A percentile compares a stretch with the other conserved stretches of the same genome.
Conservation (phyloP, 2,888 invertebrate genomes). For the Unio pictorum region DNA sequence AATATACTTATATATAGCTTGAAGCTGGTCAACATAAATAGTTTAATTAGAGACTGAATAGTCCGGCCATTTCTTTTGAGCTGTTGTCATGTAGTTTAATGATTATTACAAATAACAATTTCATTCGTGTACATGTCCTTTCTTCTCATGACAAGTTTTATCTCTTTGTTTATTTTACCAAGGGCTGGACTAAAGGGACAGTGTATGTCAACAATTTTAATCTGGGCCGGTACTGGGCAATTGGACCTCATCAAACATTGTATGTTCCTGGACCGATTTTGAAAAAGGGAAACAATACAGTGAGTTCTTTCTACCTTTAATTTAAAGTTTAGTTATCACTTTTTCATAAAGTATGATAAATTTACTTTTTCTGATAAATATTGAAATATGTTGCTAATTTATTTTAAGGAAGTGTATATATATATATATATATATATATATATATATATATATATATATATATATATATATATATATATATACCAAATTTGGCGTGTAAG, state of each 20-base stretch:
- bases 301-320: slow-evolving; percentile 10
- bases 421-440: too few relatives aligned
- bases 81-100: too few relatives aligned
- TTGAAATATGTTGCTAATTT: background rate
- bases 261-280: slow-evolving; percentile 83
- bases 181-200: slow-evolving; percentile 89
- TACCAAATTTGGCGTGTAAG: too few relatives aligned
- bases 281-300: slow-evolving; percentile 60
- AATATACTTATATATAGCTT: too few relatives aligned
- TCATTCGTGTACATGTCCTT: background rate
- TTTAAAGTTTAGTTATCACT: too few relatives aligned
- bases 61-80: too few relatives aligned
- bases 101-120: too few relatives aligned
- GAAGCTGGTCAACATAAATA: too few relatives aligned
- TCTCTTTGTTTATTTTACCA: slow-evolving; percentile 31
- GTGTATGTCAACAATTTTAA: slow-evolving; percentile 89
- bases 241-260: slow-evolving; percentile 86
- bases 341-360: background rate
- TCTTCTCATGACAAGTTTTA: background rate
- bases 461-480: too few relatives aligned
- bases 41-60: too few relatives aligned
- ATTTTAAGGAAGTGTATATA: background rate
- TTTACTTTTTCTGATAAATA: background rate
- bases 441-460: too few relatives aligned
- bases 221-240: slow-evolving; percentile 86